Evolutionary conservation across 2,113 vertebrate genomes (phyloP).

Genomic region (Syrmaticus mikado): DNA sequence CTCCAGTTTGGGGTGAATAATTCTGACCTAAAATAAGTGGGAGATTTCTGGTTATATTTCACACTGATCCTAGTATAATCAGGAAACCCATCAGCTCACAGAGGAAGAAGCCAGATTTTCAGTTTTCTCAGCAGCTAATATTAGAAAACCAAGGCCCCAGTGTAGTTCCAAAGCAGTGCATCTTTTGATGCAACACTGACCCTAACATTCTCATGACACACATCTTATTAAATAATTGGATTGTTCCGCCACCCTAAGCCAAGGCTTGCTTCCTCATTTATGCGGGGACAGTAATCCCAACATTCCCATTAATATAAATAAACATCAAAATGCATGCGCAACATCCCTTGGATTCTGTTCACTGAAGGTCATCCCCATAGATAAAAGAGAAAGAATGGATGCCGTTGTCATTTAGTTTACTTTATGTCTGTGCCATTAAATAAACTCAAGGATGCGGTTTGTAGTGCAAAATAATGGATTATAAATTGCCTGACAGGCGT

Average conservation of each 20-base stretch:
- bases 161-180: neutral
- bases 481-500: conserved; percentile 35
- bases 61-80: neutral
- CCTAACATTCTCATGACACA: neutral
- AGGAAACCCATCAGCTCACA: neutral
- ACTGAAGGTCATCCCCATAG: conserved; percentile 30
- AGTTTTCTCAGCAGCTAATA: neutral
- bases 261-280: conserved; percentile 14
- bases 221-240: neutral
- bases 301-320: conserved; percentile 13
- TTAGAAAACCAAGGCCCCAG: neutral
- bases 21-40: neutral
- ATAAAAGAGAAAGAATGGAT: conserved; percentile 7
- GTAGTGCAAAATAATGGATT: conserved; percentile 41
- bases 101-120: neutral
- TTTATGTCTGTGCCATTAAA: conserved; percentile 30
- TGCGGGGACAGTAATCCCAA: neutral
- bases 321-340: neutral
- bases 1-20: neutral
- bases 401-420: conserved; percentile 33
- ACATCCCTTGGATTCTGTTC: conserved; percentile 5
- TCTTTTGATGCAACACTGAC: neutral
- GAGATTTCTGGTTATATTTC: neutral
- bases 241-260: neutral
- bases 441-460: conserved; percentile 51